A percentile compares a stretch with the other conserved stretches of the same genome.
Conservation (phyloP, 2,797 vertebrate species). For the Acropternis orthonyx region DNA sequence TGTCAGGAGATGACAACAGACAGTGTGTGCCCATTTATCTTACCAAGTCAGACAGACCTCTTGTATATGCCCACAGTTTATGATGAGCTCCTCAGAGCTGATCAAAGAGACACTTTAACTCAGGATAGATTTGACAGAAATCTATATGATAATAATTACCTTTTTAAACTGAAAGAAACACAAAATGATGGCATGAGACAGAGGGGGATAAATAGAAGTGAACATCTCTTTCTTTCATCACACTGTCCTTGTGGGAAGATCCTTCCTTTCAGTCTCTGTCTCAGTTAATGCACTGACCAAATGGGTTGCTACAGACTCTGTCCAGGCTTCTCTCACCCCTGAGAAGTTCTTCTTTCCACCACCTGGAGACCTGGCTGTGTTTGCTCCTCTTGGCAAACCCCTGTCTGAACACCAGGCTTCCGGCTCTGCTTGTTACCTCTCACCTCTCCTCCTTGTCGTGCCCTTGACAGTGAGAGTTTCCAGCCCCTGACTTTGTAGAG, state of each 20-base stretch:
- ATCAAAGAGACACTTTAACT: background rate
- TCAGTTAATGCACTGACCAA: background rate
- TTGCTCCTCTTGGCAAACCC: background rate
- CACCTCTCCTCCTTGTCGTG: background rate
- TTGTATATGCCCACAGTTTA: background rate
- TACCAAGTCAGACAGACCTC: background rate
- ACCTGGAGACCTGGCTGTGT: background rate
- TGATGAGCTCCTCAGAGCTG: background rate
- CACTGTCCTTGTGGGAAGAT: background rate
- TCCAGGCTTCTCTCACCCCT: background rate
- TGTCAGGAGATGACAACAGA: background rate
- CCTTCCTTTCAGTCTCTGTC: background rate
- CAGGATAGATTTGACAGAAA: background rate
- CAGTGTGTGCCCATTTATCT: background rate
- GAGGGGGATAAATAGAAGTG: background rate
- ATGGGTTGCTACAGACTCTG: background rate
- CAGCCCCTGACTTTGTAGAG: background rate
- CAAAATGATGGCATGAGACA: background rate
- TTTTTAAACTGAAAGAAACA: background rate
- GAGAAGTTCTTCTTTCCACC: background rate
- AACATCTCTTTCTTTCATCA: background rate
- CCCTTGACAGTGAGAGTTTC: background rate
- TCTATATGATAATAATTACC: background rate
- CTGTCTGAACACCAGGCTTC: background rate
- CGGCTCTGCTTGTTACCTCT: background rate